Percentiles rank a stretch among this genome's conserved stretches.
phyloP scores from a whole-genome alignment of 2,113 vertebrate species.

The Saimiri boliviensis region DNA sequence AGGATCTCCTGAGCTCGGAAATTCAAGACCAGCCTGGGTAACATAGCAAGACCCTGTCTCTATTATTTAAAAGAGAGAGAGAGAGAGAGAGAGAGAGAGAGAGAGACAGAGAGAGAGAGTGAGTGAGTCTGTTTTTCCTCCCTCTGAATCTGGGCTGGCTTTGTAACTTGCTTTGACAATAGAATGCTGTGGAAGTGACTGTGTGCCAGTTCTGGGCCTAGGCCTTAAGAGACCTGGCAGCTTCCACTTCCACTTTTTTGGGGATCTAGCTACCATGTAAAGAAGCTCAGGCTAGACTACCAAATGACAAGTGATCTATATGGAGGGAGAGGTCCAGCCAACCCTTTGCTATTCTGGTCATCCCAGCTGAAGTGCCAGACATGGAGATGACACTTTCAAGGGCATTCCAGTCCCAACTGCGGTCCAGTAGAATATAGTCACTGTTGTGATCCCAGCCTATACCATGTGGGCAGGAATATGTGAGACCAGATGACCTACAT shows the following conservation, averaged over 20 bases:
- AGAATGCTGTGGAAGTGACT: background rate
- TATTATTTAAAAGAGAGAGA: too few species aligned
- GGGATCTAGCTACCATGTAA: background rate
- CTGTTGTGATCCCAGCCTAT: background rate
- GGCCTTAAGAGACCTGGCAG: background rate
- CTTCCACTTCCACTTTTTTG: background rate
- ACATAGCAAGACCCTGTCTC: too few species aligned
- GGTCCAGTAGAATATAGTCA: background rate
- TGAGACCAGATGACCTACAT: background rate
- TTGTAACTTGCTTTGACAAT: background rate
- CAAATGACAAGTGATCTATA: background rate
- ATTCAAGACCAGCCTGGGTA: too few species aligned
- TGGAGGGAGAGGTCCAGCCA: background rate
- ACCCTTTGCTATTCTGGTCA: background rate
- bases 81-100: accelerated
- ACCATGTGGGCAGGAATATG: background rate
- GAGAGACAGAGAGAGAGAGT: background rate
- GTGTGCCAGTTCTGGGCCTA: background rate
- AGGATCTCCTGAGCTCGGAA: too few species aligned
- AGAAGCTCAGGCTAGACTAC: background rate
- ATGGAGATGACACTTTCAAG: background rate
- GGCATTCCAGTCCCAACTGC: background rate
- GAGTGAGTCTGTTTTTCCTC: background rate
- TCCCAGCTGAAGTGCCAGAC: background rate
- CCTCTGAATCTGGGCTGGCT: background rate